Conservation (phyloP, 2,797 vertebrate species). For the Sparidentex hasta region DNA sequence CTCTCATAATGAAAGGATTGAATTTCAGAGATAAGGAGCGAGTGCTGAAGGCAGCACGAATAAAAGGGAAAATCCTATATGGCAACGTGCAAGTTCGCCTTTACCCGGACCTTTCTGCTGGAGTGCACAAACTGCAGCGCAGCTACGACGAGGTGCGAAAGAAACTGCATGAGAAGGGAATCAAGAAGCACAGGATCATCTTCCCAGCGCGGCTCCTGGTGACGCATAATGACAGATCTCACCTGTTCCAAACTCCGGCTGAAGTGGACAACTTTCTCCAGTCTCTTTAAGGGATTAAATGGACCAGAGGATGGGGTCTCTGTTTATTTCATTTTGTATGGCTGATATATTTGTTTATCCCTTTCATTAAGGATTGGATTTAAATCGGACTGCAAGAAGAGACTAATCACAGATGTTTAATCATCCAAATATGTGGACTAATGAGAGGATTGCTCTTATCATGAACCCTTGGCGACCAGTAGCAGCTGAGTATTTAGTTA, state of each 20-base stretch:
- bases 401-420: no score
- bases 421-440: no score
- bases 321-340: not conserved
- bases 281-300: not conserved
- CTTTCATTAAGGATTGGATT: not conserved
- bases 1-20: not conserved
- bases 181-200: not conserved
- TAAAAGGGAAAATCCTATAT: not conserved
- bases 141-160: not conserved
- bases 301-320: constrained; percentile 2
- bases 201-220: not conserved
- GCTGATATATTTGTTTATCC: not conserved
- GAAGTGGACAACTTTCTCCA: not conserved
- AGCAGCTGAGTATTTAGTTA: no score
- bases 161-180: not conserved
- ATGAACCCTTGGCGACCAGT: no score
- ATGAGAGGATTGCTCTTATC: no score
- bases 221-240: not conserved
- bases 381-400: no score
- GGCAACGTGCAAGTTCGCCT: not conserved
- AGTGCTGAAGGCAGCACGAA: not conserved
- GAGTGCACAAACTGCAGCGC: not conserved
- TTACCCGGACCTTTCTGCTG: not conserved
- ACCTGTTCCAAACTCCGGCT: not conserved
- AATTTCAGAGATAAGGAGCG: not conserved